phyloP scores from a whole-genome alignment of 2,113 vertebrate genomes.

The Ibidorhyncha struthersii region DNA sequence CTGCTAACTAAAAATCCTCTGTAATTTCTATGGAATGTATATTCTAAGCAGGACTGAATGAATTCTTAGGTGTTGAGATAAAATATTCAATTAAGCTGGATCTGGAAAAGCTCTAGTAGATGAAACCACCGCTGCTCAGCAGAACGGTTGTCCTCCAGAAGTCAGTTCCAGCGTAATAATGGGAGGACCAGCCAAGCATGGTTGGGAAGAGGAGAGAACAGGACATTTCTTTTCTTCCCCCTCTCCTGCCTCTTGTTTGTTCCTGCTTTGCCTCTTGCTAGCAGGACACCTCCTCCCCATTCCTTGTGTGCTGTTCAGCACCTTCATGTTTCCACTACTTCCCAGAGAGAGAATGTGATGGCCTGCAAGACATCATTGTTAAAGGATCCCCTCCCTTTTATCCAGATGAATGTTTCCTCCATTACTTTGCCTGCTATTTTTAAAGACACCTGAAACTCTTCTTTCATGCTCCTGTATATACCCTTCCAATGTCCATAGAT shows the following conservation, averaged over 20 bases:
- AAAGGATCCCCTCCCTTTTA: neutral
- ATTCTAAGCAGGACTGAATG: neutral
- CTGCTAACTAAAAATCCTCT: neutral
- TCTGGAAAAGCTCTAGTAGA: neutral
- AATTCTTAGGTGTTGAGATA: neutral
- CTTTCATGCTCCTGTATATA: neutral
- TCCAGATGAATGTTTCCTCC: neutral
- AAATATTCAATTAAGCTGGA: neutral
- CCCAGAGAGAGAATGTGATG: neutral
- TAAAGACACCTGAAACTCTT: conserved; percentile 1
- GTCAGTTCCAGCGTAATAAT: neutral
- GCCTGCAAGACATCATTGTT: neutral
- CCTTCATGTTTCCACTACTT: neutral
- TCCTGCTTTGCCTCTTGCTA: neutral
- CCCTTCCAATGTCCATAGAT: neutral
- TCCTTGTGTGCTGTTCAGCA: neutral
- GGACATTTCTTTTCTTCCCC: neutral
- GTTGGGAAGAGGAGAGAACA: neutral
- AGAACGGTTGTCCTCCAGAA: neutral
- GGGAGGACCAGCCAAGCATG: rapidly evolving
- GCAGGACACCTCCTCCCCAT: neutral
- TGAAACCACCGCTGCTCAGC: neutral
- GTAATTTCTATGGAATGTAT: neutral
- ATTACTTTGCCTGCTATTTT: neutral
- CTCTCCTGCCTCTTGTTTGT: neutral